A percentile compares a stretch with the other conserved stretches of the same genome.
phyloP scores from a whole-genome alignment of 2,888 invertebrate genomes.

The Nymphalis urticae region DNA sequence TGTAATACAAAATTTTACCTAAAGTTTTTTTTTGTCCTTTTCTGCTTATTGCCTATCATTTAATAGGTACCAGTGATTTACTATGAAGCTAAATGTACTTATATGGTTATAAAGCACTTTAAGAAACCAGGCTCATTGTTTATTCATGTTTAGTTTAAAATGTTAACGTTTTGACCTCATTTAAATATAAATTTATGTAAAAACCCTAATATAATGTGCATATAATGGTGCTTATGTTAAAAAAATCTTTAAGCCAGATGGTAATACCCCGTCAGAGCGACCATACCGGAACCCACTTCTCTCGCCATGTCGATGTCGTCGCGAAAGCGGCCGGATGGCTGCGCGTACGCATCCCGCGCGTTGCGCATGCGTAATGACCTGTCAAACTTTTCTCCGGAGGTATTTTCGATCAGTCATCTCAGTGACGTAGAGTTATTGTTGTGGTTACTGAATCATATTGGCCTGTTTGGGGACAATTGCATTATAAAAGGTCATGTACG shows the following conservation, averaged over 20 bases:
- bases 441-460: conserved; percentile 41
- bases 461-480: conserved; percentile 4
- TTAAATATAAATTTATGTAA: no score
- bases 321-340: conserved; percentile 71
- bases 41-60: no score
- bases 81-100: no score
- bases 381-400: conserved; percentile 72
- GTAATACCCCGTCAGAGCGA: background rate
- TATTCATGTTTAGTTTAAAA: no score
- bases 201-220: no score
- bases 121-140: no score
- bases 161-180: no score
- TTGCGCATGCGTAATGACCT: conserved; percentile 70
- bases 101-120: no score
- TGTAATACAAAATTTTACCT: no score
- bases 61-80: no score
- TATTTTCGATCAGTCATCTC: conserved; percentile 59
- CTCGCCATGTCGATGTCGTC: conserved; percentile 36
- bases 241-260: conserved; percentile 3
- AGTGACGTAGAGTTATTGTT: conserved; percentile 37
- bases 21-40: no score
- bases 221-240: background rate
- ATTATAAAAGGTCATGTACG: background rate
- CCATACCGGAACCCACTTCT: conserved; percentile 23
- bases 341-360: conserved; percentile 66